Percentiles rank a stretch among this genome's conserved stretches.
Conservation (phyloP, 2,797 vertebrate species). For the Tympanoctomys barrerae region DNA sequence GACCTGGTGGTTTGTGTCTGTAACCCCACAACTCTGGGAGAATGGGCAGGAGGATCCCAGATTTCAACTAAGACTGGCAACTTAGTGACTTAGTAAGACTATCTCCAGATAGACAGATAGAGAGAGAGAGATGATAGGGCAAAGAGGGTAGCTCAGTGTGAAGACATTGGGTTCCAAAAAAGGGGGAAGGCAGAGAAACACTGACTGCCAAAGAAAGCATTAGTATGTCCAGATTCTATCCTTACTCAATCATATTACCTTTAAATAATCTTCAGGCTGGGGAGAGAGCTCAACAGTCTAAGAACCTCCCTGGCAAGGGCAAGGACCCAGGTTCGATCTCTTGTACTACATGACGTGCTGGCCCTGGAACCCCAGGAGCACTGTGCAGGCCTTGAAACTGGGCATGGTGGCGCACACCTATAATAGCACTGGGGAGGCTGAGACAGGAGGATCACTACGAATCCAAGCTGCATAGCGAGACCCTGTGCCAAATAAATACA, state of each 20-base stretch:
- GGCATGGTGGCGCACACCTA: too few relatives aligned
- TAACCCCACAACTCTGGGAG: neutral
- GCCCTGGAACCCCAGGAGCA: too few relatives aligned
- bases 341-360: too few relatives aligned
- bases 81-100: neutral
- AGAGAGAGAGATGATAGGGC: neutral
- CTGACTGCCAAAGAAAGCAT: neutral
- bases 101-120: neutral
- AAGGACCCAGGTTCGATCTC: too few relatives aligned
- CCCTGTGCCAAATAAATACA: too few relatives aligned
- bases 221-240: slow-evolving; percentile 16
- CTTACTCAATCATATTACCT: neutral
- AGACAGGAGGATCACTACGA: too few relatives aligned
- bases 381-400: too few relatives aligned
- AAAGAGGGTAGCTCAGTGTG: neutral
- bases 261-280: neutral
- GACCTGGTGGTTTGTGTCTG: neutral
- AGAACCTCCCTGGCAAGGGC: too few relatives aligned
- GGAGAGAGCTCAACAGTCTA: too few relatives aligned
- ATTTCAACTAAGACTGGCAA: neutral
- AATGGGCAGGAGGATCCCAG: neutral
- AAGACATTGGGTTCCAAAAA: neutral
- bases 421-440: too few relatives aligned
- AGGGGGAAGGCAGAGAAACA: neutral
- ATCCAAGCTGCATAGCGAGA: too few relatives aligned